Base-by-base conservation (phyloP, 2,888 invertebrate species). In the Yponomeuta sedellus region DNA sequence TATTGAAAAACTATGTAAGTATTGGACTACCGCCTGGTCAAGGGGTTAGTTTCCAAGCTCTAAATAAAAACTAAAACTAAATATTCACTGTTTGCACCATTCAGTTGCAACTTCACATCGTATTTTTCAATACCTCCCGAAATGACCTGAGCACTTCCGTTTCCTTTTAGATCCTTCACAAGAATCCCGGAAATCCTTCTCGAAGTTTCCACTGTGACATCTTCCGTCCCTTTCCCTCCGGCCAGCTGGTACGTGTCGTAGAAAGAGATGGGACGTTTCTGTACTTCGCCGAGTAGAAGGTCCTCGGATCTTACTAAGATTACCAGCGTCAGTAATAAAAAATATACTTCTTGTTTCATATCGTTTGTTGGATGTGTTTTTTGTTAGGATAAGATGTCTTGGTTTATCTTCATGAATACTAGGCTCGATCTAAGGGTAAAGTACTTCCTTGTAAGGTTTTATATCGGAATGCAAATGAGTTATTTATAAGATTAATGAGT, bases 251-350 rank as follows among this genome's bases (percentile, higher is more conserved):
- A 59, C 19, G 59, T 59, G 59, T 59, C 59, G 12, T 59, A 59
- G 59, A 59, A 59, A 22, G 59, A 59, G 25, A 59, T 59, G 22
- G 59, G 59, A 5, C 59, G 59, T 22, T 59, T 59, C 20, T 59
- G 59, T 22, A 25, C 4, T 12, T 59, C 25, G 20, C 59, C 59
- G 19, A 59, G 22, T 59, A 59, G 20, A 10, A 59, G 22, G 12
- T 59, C 59, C 12, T 59, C 20, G 12, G 59, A 59, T 22, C 25
- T 20, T 59, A 59, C 59, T 20, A 68, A 64, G 59, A 52, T 52
- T 12, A 12, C 12, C 16, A 52, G 16, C 16, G 44, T 16, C 12
- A 52, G 44, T 16, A 52, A 16, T 12, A 52, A 3, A 16, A 52
- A 52, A 10, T 52, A 52, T 16, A 16, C 16, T 16, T 16, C 8